Evolutionary conservation across 2,113 vertebrate genomes (phyloP), one percentile per base, ranked within the genome.

Genomic region (Parotia lawesii): DNA sequence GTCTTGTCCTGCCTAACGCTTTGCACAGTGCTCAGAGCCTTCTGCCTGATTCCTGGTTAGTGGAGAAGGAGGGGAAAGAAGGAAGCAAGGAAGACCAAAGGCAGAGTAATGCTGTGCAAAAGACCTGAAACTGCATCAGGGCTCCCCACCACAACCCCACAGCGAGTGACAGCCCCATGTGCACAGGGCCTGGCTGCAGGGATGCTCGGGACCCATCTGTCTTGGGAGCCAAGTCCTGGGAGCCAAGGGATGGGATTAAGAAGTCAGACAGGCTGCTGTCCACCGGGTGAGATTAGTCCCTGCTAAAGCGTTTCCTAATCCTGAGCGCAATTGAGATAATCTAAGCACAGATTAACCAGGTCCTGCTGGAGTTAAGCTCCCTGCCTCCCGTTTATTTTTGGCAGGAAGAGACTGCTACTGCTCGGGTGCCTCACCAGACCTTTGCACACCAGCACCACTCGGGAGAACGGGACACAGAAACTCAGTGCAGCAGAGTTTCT

Each of bases 291-390:
- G 1, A 93, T 93, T 91, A 95, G 65, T 76, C 65, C 27, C 40
- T 83, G 72, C 88, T 87, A 80, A 90, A 90, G 61, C 0, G 0
- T 93, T 90, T 83, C 85, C 70, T 94, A 95, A 96, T 95, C 76
- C 92, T 71, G 80, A 71, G 75, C 0, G 0, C 84, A 90, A 48
- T 3, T 86, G 85, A 80, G 87, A 93, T 94, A 92, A 94, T 93
- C 91, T 80, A 85, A 95, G 33, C 31, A 74, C 53, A 80, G 93
- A 95, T 96, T 96, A 95, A 95, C 92, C 75, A 72, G 85, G 87
- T 86, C 79, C 76, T 87, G 16, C 31, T 74, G 90, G 78, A 95
- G 25, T 79, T 81, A 74, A 93, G 0, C 7, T 85, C 80, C 40
- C 33, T 0, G 0, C 14, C 86, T 72, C 61, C 61, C 5, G 0